Conservation (phyloP, 2,888 invertebrate species). For the Caenorhabditis panamensis region DNA sequence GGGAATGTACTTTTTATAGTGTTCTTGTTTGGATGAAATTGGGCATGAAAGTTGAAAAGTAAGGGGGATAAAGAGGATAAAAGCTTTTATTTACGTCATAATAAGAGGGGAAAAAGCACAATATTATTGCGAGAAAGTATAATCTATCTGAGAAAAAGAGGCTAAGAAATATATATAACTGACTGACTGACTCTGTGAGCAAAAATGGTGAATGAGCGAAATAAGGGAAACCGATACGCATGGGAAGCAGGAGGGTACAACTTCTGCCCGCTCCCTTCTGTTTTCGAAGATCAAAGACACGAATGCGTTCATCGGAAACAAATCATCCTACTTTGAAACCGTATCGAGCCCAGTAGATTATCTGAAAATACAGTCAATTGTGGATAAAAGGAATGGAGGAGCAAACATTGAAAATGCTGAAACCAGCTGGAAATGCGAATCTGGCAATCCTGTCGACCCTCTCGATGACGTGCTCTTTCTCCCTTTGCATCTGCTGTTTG, state of each 20-base stretch:
- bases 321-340: slow-evolving; percentile 58
- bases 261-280: slow-evolving; percentile 12
- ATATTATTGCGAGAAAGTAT: slow-evolving; percentile 46
- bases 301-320: background rate
- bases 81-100: slow-evolving; percentile 53
- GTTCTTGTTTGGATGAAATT: slow-evolving; percentile 20
- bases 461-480: slow-evolving; percentile 46
- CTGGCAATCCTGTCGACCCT: slow-evolving; percentile 62
- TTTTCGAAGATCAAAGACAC: slow-evolving; percentile 1
- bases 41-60: slow-evolving; percentile 44
- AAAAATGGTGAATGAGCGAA: slow-evolving; percentile 57
- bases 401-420: slow-evolving; percentile 68
- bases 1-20: background rate
- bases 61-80: slow-evolving; percentile 1
- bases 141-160: slow-evolving; percentile 43
- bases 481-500: slow-evolving; percentile 48
- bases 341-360: slow-evolving; percentile 68
- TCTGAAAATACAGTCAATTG: slow-evolving; percentile 48
- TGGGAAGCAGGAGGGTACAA: slow-evolving; percentile 45
- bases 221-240: slow-evolving; percentile 45
- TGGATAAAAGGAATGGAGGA: background rate
- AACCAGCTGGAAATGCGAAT: slow-evolving; percentile 67
- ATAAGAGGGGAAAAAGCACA: slow-evolving; percentile 24
- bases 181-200: slow-evolving; percentile 47
- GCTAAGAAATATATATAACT: slow-evolving; percentile 38